Evolutionary conservation across 2,797 vertebrate genomes (phyloP).

Genomic region (Pelobates cultripes): DNA sequence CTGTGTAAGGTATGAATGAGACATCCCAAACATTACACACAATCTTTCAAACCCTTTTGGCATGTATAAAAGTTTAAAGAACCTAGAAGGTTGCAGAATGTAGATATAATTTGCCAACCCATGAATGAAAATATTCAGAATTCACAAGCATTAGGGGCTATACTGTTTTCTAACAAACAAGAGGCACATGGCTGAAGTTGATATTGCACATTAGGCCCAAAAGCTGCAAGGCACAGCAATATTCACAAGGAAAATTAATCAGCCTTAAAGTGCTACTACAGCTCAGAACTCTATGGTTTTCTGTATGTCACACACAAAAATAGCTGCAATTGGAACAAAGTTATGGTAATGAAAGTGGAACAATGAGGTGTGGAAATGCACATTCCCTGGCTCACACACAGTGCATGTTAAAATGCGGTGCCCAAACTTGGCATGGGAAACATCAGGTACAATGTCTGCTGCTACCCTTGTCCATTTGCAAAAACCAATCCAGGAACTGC

Average conservation of each 20-base stretch:
- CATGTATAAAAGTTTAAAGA: too few species aligned
- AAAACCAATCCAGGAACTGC: too few species aligned
- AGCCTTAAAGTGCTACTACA: constrained; percentile 33
- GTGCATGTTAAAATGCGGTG: background rate
- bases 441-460: background rate
- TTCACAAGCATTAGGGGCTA: background rate
- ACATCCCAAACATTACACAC: too few species aligned
- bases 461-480: too few species aligned
- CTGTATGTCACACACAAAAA: constrained; percentile 63
- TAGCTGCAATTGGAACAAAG: constrained; percentile 60
- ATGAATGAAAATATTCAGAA: background rate
- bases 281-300: constrained; percentile 58
- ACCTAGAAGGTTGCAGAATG: too few species aligned
- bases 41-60: too few species aligned
- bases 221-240: constrained; percentile 13
- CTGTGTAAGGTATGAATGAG: too few species aligned
- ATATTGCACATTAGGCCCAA: constrained; percentile 10
- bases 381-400: constrained; percentile 13
- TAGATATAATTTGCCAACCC: too few species aligned
- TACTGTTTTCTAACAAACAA: constrained; percentile 3
- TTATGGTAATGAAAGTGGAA: constrained; percentile 47
- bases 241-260: constrained; percentile 52
- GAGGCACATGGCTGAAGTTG: constrained; percentile 8
- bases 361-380: background rate
- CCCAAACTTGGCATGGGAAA: background rate